Percentiles rank a stretch among this genome's conserved stretches.
These are phyloP conservation scores for Polyommatus iphigenia DNA, from an alignment of 2,888 invertebrate species.

Conservation along the genomic window DNA sequence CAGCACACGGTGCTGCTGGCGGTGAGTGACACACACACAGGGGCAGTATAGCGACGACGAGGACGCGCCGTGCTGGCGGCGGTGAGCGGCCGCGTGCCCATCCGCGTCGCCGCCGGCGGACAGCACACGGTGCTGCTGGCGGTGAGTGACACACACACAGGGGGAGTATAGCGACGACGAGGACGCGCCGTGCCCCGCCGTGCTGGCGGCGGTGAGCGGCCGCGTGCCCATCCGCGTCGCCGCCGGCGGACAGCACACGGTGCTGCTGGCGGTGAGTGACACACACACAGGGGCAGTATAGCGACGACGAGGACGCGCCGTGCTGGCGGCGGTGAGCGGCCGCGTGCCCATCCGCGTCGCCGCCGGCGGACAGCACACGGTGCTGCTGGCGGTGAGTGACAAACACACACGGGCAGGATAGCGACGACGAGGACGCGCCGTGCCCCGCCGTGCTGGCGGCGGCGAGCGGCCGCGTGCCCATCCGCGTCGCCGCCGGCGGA, in stretches of 20 bases:
- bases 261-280: conserved; percentile 81
- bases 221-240: conserved; percentile 81
- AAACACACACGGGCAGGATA: background rate
- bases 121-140: conserved; percentile 91
- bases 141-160: conserved; percentile 54
- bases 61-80: conserved; percentile 65
- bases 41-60: conserved; percentile 92
- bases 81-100: conserved; percentile 68
- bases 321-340: conserved; percentile 57
- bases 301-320: conserved; percentile 83
- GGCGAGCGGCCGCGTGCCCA: conserved; percentile 68
- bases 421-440: conserved; percentile 78
- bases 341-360: conserved; percentile 81
- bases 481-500: conserved; percentile 88
- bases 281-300: conserved; percentile 86
- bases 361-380: conserved; percentile 89
- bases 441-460: conserved; percentile 74
- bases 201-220: conserved; percentile 57
- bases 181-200: conserved; percentile 78
- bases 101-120: conserved; percentile 88
- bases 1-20: conserved; percentile 91
- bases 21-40: conserved; percentile 54
- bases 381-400: conserved; percentile 81
- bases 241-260: conserved; percentile 93
- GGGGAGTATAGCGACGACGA: conserved; percentile 92